phyloP scores from a whole-genome alignment of 2,888 invertebrate species.

The Mactromeris polynyma region DNA sequence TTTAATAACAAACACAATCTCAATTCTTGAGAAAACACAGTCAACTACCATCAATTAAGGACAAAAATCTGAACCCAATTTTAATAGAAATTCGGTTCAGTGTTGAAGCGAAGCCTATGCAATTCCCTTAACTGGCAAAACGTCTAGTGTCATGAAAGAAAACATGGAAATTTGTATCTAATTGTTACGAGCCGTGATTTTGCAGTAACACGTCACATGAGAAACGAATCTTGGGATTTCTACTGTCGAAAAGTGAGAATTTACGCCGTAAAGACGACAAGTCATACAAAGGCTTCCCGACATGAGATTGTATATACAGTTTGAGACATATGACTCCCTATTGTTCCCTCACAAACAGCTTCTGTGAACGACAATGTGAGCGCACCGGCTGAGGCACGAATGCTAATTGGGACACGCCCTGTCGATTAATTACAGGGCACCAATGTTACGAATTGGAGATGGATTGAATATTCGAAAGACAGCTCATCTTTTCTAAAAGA shows the following conservation, averaged over 20 bases:
- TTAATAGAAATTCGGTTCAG: not conserved
- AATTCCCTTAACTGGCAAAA: constrained; percentile 2
- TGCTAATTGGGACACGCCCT: constrained; percentile 58
- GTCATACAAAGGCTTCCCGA: constrained; percentile 23
- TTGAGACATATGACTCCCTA: constrained; percentile 37
- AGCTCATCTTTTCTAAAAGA: not conserved
- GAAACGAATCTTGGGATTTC: constrained; percentile 20
- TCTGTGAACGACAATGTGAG: constrained; percentile 18
- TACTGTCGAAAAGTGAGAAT: constrained; percentile 34
- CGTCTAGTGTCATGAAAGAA: constrained; percentile 2
- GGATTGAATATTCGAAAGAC: not conserved
- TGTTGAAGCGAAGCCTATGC: constrained; percentile 25
- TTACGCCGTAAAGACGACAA: constrained; percentile 37
- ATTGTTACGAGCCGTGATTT: constrained; percentile 40
- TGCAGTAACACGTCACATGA: constrained; percentile 25
- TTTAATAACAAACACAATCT: constrained; percentile 14
- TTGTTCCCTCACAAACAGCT: constrained; percentile 31
- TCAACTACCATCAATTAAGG: constrained; percentile 18
- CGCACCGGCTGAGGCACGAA: constrained; percentile 40
- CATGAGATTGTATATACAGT: constrained; percentile 46
- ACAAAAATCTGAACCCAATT: constrained; percentile 18
- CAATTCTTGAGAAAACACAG: constrained; percentile 6
- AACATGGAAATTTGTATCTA: constrained; percentile 39
- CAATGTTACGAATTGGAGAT: not conserved
- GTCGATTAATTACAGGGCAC: constrained; percentile 55